phyloP scores from a whole-genome alignment of 2,113 vertebrate species.

The cattle (Bos taurus) region ARS-UCD2.0 NC_037348.1:20287501-20288000 shows the following conservation, averaged over 20 bases:
- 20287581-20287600: not conserved
- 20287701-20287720: not conserved
- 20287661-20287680: not conserved
- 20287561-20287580: fast-evolving
- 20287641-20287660: not conserved
- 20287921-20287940: fast-evolving
- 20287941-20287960: not conserved
- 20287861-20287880: not conserved
- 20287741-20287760: not conserved
- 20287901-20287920: not conserved
- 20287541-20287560: not conserved
- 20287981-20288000: not conserved
- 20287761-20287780: not conserved
- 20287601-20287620: not conserved
- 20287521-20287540: not conserved
- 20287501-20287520: not conserved
- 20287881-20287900: not conserved
- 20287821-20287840: not conserved
- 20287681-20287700: not conserved
- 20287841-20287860: not conserved
- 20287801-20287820: not conserved
- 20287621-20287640: not conserved
- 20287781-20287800: not conserved
- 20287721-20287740: not conserved
- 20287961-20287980: fast-evolving